Conservation (phyloP, 2,113 vertebrate genomes). For the Prionailurus bengalensis region DNA sequence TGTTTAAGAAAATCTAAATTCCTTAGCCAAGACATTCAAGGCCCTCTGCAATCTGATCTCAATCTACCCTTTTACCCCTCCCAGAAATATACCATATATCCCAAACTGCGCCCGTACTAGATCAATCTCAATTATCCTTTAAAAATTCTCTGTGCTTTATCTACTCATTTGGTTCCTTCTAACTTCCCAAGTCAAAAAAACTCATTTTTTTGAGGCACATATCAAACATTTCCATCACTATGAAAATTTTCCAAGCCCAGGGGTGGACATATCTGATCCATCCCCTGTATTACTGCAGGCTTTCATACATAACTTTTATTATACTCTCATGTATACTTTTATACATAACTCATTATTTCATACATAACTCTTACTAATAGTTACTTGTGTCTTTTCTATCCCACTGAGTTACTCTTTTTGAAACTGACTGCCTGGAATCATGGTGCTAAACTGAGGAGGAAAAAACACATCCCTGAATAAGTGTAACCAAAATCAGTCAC, state of each 20-base stretch:
- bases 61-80: neutral
- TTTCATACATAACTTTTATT: neutral
- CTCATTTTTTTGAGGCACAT: neutral
- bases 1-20: slow-evolving; percentile 49
- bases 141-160: neutral
- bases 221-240: neutral
- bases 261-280: neutral
- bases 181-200: neutral
- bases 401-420: neutral
- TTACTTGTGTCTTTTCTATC: neutral
- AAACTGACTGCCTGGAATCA: neutral
- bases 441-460: neutral
- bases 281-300: neutral
- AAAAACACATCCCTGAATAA: neutral
- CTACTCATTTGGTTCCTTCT: neutral
- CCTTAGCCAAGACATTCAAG: slow-evolving; percentile 12
- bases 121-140: neutral
- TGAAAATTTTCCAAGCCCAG: neutral
- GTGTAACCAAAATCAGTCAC: neutral
- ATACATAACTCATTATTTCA: neutral
- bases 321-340: neutral
- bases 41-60: neutral
- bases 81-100: neutral
- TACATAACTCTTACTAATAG: neutral
- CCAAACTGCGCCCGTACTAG: neutral